Conservation (phyloP, 2,888 invertebrate genomes). For the Smittia sp. region DNA sequence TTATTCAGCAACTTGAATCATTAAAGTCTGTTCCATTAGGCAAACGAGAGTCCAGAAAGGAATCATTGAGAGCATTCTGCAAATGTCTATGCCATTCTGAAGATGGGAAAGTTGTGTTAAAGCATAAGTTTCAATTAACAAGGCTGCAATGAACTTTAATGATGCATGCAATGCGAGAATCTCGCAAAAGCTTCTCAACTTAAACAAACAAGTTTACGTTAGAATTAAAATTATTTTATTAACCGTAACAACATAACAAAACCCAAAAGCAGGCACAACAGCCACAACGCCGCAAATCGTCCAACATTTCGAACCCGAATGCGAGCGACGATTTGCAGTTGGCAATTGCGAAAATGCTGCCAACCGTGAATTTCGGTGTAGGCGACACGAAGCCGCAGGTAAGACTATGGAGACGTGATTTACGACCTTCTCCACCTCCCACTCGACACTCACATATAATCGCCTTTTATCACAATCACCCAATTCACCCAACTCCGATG, state of each 20-base stretch:
- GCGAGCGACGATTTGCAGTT: slow-evolving; percentile 39
- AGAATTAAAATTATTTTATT: not conserved
- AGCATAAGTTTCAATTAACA: too few species aligned
- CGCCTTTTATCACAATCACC: not conserved
- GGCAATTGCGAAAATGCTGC: slow-evolving; percentile 40
- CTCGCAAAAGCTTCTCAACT: too few species aligned
- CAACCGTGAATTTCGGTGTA: slow-evolving; percentile 27
- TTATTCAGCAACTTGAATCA: too few species aligned
- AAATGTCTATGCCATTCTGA: too few species aligned
- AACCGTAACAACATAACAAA: not conserved
- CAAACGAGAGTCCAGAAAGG: too few species aligned
- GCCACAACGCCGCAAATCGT: slow-evolving; percentile 36
- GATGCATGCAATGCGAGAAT: too few species aligned
- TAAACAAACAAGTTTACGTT: too few species aligned
- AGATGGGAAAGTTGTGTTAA: too few species aligned
- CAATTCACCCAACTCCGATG: not conserved
- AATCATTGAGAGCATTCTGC: too few species aligned
- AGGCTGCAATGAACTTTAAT: too few species aligned
- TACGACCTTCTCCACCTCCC: not conserved
- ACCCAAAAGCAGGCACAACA: slow-evolving; percentile 18
- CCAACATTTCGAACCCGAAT: slow-evolving; percentile 34
- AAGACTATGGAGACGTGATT: slow-evolving; percentile 5
- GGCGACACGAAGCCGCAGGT: slow-evolving; percentile 35
- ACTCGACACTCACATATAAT: not conserved
- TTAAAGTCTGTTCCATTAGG: too few species aligned